phyloP scores from a whole-genome alignment of 2,113 vertebrate genomes.

The Hippolais icterina region DNA sequence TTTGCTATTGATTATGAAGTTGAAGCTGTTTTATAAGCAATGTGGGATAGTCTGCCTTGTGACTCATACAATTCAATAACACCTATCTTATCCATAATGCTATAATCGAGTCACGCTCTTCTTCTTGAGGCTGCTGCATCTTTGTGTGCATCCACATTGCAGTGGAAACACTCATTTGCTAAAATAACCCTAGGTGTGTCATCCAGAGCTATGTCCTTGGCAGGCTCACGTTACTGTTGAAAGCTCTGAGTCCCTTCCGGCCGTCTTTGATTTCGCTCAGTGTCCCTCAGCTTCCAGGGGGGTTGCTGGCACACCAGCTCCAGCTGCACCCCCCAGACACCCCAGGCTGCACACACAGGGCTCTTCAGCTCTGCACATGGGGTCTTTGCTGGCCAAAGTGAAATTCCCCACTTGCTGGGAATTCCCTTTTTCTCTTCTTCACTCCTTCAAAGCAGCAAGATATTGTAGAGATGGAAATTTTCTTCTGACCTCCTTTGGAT shows the following conservation, averaged over 20 bases:
- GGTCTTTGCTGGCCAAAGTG: not conserved
- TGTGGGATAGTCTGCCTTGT: not conserved
- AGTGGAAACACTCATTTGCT: not conserved
- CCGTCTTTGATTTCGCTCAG: not conserved
- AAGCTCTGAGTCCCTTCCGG: not conserved
- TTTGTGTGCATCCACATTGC: not conserved
- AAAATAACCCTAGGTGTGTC: constrained; percentile 30
- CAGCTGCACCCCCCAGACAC: not conserved
- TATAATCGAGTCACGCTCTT: fast-evolving
- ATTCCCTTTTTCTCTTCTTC: not conserved
- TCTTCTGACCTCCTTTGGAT: constrained; percentile 12
- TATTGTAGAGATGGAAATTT: not conserved
- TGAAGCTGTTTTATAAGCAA: not conserved
- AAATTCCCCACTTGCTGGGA: not conserved
- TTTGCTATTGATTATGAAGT: not conserved
- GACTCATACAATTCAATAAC: not conserved
- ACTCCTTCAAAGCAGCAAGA: not conserved
- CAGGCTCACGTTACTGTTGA: not conserved
- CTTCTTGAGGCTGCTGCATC: not conserved
- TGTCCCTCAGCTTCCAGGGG: not conserved
- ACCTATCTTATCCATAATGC: not conserved
- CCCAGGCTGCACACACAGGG: not conserved
- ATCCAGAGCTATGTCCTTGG: constrained; percentile 29
- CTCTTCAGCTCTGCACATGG: not conserved
- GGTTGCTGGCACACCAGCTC: not conserved